A percentile compares a stretch with the other conserved stretches of the same genome.
These are phyloP conservation scores for Malurus splendens DNA, from an alignment of 2,797 vertebrate species.

Conservation along the genomic window DNA sequence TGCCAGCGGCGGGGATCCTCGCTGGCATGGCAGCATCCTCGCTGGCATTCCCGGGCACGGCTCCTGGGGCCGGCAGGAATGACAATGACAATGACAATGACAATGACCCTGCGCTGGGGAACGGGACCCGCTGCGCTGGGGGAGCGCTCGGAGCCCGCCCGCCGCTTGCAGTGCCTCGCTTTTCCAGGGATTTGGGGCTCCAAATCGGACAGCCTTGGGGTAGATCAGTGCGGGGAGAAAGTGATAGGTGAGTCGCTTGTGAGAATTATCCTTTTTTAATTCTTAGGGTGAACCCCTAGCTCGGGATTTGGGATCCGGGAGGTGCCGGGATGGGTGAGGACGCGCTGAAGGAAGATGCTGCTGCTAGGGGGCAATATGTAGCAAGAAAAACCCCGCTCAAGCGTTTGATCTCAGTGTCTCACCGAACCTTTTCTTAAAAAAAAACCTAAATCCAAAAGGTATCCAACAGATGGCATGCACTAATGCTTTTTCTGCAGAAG, in stretches of 20 bases:
- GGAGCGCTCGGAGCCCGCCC: not conserved
- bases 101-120: not conserved
- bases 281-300: not conserved
- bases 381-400: not conserved
- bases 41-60: not conserved
- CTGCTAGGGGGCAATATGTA: conserved; percentile 54
- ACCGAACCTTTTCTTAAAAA: not conserved
- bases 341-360: not conserved
- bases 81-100: not conserved
- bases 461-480: rapidly evolving
- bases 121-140: not conserved
- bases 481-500: not conserved
- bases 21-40: not conserved
- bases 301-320: not conserved
- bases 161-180: not conserved
- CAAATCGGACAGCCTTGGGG: not conserved
- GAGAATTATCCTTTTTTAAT: too few species aligned
- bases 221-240: rapidly evolving
- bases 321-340: rapidly evolving
- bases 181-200: not conserved
- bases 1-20: conserved; percentile 51
- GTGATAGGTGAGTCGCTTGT: not conserved
- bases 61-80: not conserved
- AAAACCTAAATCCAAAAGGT: not conserved
- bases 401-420: not conserved